Evolutionary conservation across 1,140 invertebrate species (phyloP).

Genomic region (Drosophila ananassae): DNA sequence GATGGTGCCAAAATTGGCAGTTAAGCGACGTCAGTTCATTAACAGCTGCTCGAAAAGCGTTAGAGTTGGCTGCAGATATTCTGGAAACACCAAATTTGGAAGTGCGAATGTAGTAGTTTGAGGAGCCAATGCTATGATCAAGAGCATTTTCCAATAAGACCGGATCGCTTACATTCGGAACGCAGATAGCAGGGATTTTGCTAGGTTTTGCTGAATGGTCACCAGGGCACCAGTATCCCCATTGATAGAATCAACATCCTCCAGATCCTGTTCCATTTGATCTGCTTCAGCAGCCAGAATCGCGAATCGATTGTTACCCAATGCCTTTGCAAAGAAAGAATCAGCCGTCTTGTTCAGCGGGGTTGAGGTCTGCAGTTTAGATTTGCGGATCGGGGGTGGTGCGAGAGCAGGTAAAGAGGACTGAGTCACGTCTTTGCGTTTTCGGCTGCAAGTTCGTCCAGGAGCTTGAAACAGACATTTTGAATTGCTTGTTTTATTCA

Average conservation of each 20-base stretch:
- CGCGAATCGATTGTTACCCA: neutral
- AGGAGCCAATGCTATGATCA: neutral
- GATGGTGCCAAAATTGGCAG: constrained; percentile 24
- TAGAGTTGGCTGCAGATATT: constrained; percentile 22
- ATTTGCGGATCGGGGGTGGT: no score
- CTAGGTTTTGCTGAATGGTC: neutral
- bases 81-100: constrained; percentile 20
- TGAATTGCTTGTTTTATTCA: no score
- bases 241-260: no score
- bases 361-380: no score
- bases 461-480: neutral
- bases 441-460: neutral
- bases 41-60: constrained; percentile 19
- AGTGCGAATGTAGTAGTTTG: constrained; percentile 17
- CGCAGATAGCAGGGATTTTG: constrained; percentile 6
- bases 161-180: constrained; percentile 10
- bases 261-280: constrained; percentile 1
- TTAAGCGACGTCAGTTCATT: constrained; percentile 9
- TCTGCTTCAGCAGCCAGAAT: constrained; percentile 5
- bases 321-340: neutral
- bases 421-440: neutral
- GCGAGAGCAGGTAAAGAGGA: neutral
- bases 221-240: neutral
- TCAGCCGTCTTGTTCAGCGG: neutral
- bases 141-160: neutral